These are phyloP conservation scores for Phortica variegata DNA, from an alignment of 1,140 invertebrate genomes.

Conservation along the genomic window DNA sequence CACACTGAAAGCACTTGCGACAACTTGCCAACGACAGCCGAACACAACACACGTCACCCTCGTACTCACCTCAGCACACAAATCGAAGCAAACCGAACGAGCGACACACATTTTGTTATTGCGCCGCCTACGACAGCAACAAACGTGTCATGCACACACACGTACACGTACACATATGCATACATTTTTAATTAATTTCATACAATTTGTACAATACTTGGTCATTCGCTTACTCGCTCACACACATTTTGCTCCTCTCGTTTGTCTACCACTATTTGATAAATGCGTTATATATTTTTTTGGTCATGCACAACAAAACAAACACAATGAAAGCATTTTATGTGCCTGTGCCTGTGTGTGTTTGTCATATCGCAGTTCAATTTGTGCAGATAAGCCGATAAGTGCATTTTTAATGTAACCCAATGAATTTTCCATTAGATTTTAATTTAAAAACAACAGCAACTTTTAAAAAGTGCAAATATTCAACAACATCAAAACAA, in stretches of 20 bases:
- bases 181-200: slow-evolving; percentile 51
- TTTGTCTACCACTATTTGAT: too few species aligned
- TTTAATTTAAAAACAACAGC: slow-evolving; percentile 43
- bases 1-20: not conserved
- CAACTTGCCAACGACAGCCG: slow-evolving; percentile 8
- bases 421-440: slow-evolving; percentile 54
- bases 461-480: too few species aligned
- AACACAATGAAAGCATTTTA: not conserved
- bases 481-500: not conserved
- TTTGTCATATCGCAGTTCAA: slow-evolving; percentile 27
- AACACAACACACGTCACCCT: slow-evolving; percentile 46
- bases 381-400: slow-evolving; percentile 49
- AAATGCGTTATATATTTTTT: too few species aligned
- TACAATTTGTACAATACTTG: slow-evolving; percentile 38
- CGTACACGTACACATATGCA: slow-evolving; percentile 23
- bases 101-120: slow-evolving; percentile 5
- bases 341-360: not conserved
- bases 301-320: not conserved
- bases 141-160: too few species aligned
- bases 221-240: not conserved
- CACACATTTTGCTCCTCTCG: too few species aligned
- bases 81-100: not conserved
- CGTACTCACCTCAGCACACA: slow-evolving; percentile 38
- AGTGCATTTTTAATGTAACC: slow-evolving; percentile 52
- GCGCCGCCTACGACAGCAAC: too few species aligned